Evolutionary conservation across 2,888 invertebrate genomes (phyloP), one percentile per base, ranked within the genome.

Genomic region (Eilema caniola): DNA sequence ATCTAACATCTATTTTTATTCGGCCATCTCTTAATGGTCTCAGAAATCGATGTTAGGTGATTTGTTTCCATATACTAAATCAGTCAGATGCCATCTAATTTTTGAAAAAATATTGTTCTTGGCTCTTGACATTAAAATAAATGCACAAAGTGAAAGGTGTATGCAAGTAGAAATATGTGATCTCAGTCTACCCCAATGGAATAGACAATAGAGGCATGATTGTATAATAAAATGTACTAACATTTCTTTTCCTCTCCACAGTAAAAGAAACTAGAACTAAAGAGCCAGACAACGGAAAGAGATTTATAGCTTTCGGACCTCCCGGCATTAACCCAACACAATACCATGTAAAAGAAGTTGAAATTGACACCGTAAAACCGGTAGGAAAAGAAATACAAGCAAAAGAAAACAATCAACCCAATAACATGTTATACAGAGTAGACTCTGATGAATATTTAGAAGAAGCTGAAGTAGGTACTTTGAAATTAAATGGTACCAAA

Each of bases 271-370:
- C 33, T 10, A 73, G 56, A 16, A 23, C 33, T 28, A 62, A 64
- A 11, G 3, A 12, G 1, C 1, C 7, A 14, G 57, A 71, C 2
- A 60, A 20, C 14, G 53, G 66, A 1, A 16, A 23, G 70, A 74
- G 69, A 12, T 66, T 71, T 0, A 31, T 88, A 0, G 85, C 81
- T 0, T 87, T 79, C 47, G 90, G 90, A 2, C 91, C 91, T 20
- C 86, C 89, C 0, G 89, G 84, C 0, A 61, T 83, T 0, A 68
- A 82, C 28, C 47, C 59, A 14, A 25, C 28, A 8, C 61, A 4
- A 16, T 76, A 0, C 83, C 83, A 79, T 31, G 74, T n/a, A 0
- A 78, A 66, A 61, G 37, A 62, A 66, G 16, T 64, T 20, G 67
- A 69, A 20, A 59, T 72, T 33, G 65, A 76, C 20, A 25, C 37